Percentiles rank a stretch among this genome's conserved stretches.
These are phyloP conservation scores for Platycheirus rosarum DNA, from an alignment of 2,888 invertebrate species.

Conservation along the genomic window DNA sequence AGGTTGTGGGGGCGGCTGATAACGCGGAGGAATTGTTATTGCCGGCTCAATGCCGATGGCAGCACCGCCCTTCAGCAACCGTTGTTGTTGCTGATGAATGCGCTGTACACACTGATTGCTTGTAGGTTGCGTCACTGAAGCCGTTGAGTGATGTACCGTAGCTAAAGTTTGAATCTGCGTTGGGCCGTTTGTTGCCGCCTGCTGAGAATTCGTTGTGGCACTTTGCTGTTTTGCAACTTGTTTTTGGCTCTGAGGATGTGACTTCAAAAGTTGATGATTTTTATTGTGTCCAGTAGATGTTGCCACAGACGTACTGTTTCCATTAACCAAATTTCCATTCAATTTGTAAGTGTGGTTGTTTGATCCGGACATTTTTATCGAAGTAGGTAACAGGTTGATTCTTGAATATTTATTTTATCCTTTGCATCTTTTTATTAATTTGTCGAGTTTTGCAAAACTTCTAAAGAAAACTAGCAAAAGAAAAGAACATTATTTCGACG, in stretches of 20 bases:
- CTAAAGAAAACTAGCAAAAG: no score
- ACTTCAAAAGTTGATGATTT: conserved; percentile 42
- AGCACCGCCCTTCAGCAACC: conserved; percentile 69
- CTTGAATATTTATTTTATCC: conserved; percentile 5
- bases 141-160: conserved; percentile 79
- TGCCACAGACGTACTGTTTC: conserved; percentile 17
- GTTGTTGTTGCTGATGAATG: conserved; percentile 74
- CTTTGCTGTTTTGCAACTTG: conserved; percentile 76
- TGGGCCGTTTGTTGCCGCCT: conserved; percentile 47
- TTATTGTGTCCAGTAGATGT: conserved; percentile 39
- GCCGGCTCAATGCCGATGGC: conserved; percentile 77
- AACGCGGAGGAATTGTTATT: conserved; percentile 87
- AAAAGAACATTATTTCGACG: no score
- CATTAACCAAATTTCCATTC: conserved; percentile 57
- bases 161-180: conserved; percentile 81
- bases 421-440: conserved; percentile 13
- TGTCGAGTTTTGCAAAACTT: background rate
- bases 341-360: conserved; percentile 58
- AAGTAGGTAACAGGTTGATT: background rate
- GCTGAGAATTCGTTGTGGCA: conserved; percentile 44
- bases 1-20: conserved; percentile 90
- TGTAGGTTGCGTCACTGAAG: conserved; percentile 72
- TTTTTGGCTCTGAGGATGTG: conserved; percentile 51
- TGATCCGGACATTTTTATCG: conserved; percentile 57
- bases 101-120: conserved; percentile 75